phyloP scores from a whole-genome alignment of 2,888 invertebrate species.

The Acanthoscelides obtectus region DNA sequence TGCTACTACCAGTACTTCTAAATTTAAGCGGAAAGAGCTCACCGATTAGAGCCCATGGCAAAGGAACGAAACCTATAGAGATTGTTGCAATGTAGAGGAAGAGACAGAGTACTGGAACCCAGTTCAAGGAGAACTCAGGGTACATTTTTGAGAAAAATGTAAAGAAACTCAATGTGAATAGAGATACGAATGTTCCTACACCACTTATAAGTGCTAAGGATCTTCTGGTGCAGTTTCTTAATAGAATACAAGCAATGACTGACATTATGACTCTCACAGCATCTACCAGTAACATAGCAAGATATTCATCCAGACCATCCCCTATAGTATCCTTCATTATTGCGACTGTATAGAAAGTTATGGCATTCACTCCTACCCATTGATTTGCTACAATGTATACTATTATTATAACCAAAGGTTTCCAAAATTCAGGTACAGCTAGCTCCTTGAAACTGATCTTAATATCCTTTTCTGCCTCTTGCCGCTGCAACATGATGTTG shows the following conservation, averaged over 20 bases:
- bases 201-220: conserved; percentile 60
- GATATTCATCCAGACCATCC: conserved; percentile 57
- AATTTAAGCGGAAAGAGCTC: conserved; percentile 57
- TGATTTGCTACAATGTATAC: conserved; percentile 62
- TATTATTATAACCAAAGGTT: conserved; percentile 57
- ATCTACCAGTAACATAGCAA: conserved; percentile 62
- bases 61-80: conserved; percentile 58
- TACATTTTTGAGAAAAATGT: conserved; percentile 16
- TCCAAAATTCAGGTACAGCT: conserved; percentile 49
- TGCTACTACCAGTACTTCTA: conserved; percentile 61
- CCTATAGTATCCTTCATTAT: conserved; percentile 56
- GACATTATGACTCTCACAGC: conserved; percentile 57
- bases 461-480: conserved; percentile 21
- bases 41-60: conserved; percentile 71
- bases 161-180: conserved; percentile 36
- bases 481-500: conserved; percentile 48
- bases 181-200: conserved; percentile 55
- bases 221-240: conserved; percentile 59
- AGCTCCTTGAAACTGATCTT: conserved; percentile 37
- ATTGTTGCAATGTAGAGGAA: conserved; percentile 56
- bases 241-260: conserved; percentile 56
- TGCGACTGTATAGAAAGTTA: conserved; percentile 65
- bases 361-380: conserved; percentile 64
- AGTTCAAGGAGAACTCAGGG: conserved; percentile 14
- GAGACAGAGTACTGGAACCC: conserved; percentile 45